Conservation (phyloP, 2,888 invertebrate genomes). For the Sericinus montela region DNA sequence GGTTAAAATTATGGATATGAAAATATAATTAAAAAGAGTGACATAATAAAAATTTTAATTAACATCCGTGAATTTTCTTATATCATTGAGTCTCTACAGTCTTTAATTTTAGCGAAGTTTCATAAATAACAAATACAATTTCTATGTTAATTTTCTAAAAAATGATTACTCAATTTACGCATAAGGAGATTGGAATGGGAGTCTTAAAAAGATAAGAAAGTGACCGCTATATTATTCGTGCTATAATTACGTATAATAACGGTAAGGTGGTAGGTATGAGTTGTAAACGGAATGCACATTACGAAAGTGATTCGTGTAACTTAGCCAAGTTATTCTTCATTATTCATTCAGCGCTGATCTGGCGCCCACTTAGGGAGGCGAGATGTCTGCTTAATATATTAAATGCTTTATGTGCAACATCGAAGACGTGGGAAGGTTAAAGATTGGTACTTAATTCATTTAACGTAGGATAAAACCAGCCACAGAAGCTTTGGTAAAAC, state of each 20-base stretch:
- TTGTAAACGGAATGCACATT: constrained; percentile 1
- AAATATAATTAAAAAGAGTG: no score
- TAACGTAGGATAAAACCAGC: neutral
- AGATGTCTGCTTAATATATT: constrained; percentile 17
- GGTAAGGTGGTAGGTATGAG: constrained; percentile 6
- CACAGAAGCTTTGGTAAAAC: no score
- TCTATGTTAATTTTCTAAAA: neutral
- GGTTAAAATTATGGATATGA: no score
- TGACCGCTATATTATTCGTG: neutral
- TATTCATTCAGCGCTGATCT: constrained; percentile 10
- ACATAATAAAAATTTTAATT: no score
- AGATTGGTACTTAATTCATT: constrained; percentile 2
- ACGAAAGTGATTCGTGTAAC: constrained; percentile 2
- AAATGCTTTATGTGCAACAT: neutral
- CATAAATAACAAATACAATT: no score
- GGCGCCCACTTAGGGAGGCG: constrained; percentile 14
- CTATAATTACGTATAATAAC: constrained; percentile 16
- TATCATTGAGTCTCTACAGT: no score
- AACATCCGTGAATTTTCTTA: no score
- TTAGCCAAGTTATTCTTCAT: constrained; percentile 15
- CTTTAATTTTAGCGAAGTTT: no score
- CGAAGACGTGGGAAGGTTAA: constrained; percentile 10
- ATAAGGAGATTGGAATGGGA: constrained; percentile 11
- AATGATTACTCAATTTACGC: neutral
- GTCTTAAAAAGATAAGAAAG: constrained; percentile 6